A percentile compares a stretch with the other conserved stretches of the same genome.
These are phyloP conservation scores for Drosophila leontia DNA, from an alignment of 1,140 invertebrate genomes.

Conservation along the genomic window DNA sequence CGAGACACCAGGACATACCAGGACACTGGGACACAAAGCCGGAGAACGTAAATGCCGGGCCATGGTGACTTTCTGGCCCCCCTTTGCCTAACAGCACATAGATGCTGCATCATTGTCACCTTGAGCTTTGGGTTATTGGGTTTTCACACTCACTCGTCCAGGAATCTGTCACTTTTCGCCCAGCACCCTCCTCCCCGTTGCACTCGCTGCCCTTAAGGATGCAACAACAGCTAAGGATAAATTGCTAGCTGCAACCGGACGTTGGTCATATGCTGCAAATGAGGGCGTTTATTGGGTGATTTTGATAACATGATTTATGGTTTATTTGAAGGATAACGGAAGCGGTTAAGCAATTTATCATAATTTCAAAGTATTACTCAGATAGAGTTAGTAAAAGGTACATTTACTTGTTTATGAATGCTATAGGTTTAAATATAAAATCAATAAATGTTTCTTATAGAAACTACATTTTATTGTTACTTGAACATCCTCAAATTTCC, in stretches of 20 bases:
- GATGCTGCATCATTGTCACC: slow-evolving; percentile 76
- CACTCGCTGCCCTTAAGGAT: slow-evolving; percentile 29
- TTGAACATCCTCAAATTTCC: neutral
- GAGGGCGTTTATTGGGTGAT: slow-evolving; percentile 10
- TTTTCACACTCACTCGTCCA: slow-evolving; percentile 71
- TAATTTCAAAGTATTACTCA: too few species aligned
- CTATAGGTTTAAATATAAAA: too few species aligned
- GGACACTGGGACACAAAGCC: slow-evolving; percentile 18
- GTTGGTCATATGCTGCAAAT: slow-evolving; percentile 20
- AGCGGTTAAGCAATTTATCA: neutral
- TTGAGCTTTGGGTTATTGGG: slow-evolving; percentile 80
- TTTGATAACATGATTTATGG: neutral
- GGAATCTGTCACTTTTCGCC: slow-evolving; percentile 41
- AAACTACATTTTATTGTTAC: neutral
- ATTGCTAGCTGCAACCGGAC: slow-evolving; percentile 34
- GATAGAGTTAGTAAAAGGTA: neutral
- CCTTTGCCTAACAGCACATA: slow-evolving; percentile 14
- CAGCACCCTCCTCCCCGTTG: neutral
- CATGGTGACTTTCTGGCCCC: slow-evolving; percentile 50
- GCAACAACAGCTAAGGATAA: slow-evolving; percentile 16
- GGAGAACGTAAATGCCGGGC: slow-evolving; percentile 1
- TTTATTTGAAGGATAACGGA: neutral
- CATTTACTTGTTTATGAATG: neutral
- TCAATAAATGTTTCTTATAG: neutral
- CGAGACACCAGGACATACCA: slow-evolving; percentile 13